Evolutionary conservation across 2,113 vertebrate genomes (phyloP).

Genomic region (Varanus salvator): DNA sequence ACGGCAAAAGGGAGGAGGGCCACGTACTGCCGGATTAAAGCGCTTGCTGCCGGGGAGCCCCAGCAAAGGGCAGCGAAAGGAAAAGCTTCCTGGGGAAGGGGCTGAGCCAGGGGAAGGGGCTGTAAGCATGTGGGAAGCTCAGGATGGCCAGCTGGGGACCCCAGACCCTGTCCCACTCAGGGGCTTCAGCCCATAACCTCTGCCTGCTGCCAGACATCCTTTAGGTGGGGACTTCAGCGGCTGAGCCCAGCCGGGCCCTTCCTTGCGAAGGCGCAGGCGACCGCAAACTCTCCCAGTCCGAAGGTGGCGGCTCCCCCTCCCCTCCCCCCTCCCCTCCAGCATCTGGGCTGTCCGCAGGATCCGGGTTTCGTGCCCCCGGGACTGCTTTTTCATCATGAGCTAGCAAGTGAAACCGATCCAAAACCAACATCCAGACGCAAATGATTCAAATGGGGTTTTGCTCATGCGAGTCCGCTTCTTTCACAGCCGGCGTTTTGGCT

Average conservation of each 20-base stretch:
- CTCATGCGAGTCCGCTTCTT: too few relatives aligned
- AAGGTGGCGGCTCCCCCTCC: fast-evolving
- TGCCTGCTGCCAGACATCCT: neutral
- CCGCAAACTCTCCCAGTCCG: neutral
- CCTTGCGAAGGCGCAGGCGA: too few relatives aligned
- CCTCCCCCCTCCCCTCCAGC: neutral
- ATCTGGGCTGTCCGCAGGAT: neutral
- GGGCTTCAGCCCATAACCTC: neutral
- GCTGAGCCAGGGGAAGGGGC: too few relatives aligned
- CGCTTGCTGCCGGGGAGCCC: too few relatives aligned
- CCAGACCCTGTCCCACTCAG: too few relatives aligned
- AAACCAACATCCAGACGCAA: neutral
- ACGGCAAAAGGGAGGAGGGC: too few relatives aligned
- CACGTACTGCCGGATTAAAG: too few relatives aligned
- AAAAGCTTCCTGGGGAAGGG: too few relatives aligned
- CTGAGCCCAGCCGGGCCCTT: too few relatives aligned
- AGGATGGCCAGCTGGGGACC: too few relatives aligned
- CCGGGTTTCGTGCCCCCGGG: neutral
- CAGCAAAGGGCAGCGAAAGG: too few relatives aligned
- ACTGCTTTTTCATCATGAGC: neutral
- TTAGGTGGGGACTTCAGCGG: neutral
- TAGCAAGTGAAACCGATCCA: neutral
- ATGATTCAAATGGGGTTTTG: neutral
- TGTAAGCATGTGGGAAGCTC: too few relatives aligned
- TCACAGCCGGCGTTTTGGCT: neutral